phyloP scores from a whole-genome alignment of 2,797 vertebrate species.

The Cirrhinus mrigala region DNA sequence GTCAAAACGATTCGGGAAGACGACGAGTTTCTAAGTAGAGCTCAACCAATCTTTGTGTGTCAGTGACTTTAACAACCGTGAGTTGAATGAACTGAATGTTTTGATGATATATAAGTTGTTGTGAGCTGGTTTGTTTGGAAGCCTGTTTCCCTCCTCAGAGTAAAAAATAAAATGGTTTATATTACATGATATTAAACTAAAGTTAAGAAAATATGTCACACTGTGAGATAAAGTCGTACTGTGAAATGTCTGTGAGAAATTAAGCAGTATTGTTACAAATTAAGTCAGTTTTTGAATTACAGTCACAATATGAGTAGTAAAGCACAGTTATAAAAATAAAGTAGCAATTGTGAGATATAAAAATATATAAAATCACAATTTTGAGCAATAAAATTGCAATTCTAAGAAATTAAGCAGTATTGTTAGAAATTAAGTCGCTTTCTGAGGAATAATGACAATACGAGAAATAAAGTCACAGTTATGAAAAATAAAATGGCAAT shows the following conservation, averaged over 20 bases:
- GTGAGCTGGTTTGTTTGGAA: neutral
- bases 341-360: too few species aligned
- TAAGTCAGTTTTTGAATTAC: too few species aligned
- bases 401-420: too few species aligned
- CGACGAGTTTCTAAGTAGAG: slow-evolving; percentile 23
- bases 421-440: too few species aligned
- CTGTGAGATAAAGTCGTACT: neutral
- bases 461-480: too few species aligned
- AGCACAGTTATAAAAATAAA: neutral
- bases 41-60: neutral
- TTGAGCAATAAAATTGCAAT: too few species aligned
- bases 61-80: neutral
- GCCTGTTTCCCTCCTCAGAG: neutral
- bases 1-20: slow-evolving; percentile 17
- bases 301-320: neutral
- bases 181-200: neutral
- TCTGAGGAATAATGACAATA: too few species aligned
- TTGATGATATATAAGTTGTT: neutral
- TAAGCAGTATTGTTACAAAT: neutral
- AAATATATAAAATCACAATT: too few species aligned
- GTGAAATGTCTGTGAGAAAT: neutral
- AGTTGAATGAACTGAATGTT: slow-evolving; percentile 15
- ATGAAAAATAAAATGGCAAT: too few species aligned
- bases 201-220: neutral
- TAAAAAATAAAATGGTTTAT: neutral